Base-by-base conservation (phyloP, 1,140 invertebrate species). In the Zaprionus camerounensis region DNA sequence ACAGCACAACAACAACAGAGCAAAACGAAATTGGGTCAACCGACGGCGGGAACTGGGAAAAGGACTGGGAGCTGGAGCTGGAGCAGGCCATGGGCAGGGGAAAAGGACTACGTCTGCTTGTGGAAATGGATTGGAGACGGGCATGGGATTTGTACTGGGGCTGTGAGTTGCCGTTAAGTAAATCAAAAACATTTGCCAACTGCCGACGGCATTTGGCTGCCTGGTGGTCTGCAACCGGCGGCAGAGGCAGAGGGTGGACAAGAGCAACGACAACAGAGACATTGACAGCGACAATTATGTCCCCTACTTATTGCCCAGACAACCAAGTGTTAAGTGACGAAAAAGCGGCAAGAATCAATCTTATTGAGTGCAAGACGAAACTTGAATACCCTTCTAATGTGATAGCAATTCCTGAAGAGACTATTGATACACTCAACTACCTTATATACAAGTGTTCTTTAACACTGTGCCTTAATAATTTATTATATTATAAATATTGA, bases 291-390 rank as follows among this genome's bases (percentile, higher is more conserved):
- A 80, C 77, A 87, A 78, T 86, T 86, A 76, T 86, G 70, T 75
- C 49, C 64, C 65, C 73, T 87, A 87, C 87, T 87, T 87, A 80
- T 87, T 73, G 77, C 64, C 61, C 56, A 62, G 76, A 62, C 66
- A 69, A 61, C 65, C 46, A 38, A 62, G 46, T 69, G 41, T 49
- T 41, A 61, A 68, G 55, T 55, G 61, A 17, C 44, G 9, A 65
- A 36, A 55, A 24, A n/a, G 5, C 20, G 4, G 11, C 5, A 20
- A 24, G 46, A 13, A 51, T 22, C 4, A 3, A 1, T 3, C 0
- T 13, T 13, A 20, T 24, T 17, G 4, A 13, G 9, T 3, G 9
- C 20, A 51, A 51, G 46, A 22, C 46, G 46, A 22, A 12, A 11
- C 20, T 12, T 0, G 20, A 24, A 51, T 51, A 3, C 46, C 12